Percentiles rank a stretch among this genome's conserved stretches.
Conservation (phyloP, 1,140 invertebrate species). For the Zaprionus capensis region DNA sequence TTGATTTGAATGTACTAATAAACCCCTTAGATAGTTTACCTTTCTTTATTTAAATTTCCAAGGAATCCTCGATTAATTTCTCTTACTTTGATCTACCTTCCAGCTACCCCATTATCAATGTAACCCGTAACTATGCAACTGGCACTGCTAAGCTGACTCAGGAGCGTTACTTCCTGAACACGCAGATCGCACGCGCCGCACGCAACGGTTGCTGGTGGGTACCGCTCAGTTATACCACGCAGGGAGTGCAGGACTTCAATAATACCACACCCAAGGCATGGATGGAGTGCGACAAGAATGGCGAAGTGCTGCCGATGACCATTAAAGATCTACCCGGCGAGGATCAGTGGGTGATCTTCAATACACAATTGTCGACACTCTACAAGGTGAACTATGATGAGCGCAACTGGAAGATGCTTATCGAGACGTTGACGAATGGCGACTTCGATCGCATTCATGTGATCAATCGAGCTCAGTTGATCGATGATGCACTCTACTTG, state of each 20-base stretch:
- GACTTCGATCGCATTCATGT: slow-evolving; percentile 86
- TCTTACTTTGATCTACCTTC: no score
- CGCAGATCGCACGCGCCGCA: slow-evolving; percentile 44
- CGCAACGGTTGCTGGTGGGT: slow-evolving; percentile 86
- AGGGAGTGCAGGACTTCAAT: slow-evolving; percentile 87
- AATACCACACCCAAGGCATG: slow-evolving; percentile 87
- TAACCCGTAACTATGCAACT: slow-evolving; percentile 87
- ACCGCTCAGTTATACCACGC: slow-evolving; percentile 88
- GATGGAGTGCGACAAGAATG: slow-evolving; percentile 85
- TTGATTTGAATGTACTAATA: no score
- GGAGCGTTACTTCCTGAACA: slow-evolving; percentile 84
- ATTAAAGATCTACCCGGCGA: slow-evolving; percentile 75
- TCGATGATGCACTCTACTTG: slow-evolving; percentile 91
- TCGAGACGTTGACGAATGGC: slow-evolving; percentile 86
- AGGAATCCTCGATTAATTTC: not conserved
- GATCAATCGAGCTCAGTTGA: slow-evolving; percentile 91
- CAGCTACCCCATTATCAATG: slow-evolving; percentile 90
- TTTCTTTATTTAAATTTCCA: not conserved
- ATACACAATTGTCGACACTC: slow-evolving; percentile 87
- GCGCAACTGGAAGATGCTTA: slow-evolving; percentile 88
- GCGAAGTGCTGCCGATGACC: slow-evolving; percentile 58
- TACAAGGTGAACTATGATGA: slow-evolving; percentile 92
- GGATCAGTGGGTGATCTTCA: slow-evolving; percentile 88
- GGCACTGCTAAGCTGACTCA: slow-evolving; percentile 86
- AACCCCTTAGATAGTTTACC: not conserved